These are phyloP conservation scores for Taurulus bubalis DNA, from an alignment of 2,113 vertebrate species.

Conservation along the genomic window DNA sequence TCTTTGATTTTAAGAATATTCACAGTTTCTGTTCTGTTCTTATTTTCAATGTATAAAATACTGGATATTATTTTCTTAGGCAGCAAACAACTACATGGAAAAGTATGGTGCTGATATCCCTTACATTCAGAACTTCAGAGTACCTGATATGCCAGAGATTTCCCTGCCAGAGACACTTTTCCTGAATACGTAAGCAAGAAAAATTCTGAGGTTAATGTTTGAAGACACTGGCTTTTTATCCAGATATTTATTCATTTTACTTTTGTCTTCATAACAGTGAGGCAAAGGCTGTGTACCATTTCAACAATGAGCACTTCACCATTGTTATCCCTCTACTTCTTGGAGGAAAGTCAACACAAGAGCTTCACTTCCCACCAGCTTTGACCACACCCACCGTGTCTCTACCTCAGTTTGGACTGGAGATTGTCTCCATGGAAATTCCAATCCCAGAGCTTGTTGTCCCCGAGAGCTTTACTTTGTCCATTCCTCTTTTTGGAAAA, in stretches of 20 bases:
- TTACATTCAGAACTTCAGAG: constrained; percentile 84
- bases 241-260: constrained; percentile 10
- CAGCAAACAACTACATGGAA: constrained; percentile 87
- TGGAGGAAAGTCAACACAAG: constrained; percentile 88
- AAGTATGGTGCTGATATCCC: constrained; percentile 82
- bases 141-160: constrained; percentile 84
- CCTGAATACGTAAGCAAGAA: constrained; percentile 86
- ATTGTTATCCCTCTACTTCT: constrained; percentile 88
- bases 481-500: constrained; percentile 86
- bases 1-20: constrained; percentile 18
- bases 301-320: constrained; percentile 84
- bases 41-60: constrained; percentile 17
- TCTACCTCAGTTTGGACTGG: constrained; percentile 84
- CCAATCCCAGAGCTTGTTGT: constrained; percentile 86
- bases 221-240: not conserved
- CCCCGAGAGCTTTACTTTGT: constrained; percentile 82
- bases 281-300: constrained; percentile 84
- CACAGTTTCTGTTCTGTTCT: not conserved
- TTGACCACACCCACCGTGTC: constrained; percentile 84
- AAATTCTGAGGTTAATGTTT: not conserved
- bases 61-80: constrained; percentile 73
- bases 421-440: constrained; percentile 82
- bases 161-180: constrained; percentile 89
- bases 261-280: constrained; percentile 83
- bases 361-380: constrained; percentile 81